Percentiles rank a stretch among this genome's conserved stretches.
These are phyloP conservation scores for Drosophila biarmipes DNA, from an alignment of 1,140 invertebrate species.

Conservation along the genomic window DNA sequence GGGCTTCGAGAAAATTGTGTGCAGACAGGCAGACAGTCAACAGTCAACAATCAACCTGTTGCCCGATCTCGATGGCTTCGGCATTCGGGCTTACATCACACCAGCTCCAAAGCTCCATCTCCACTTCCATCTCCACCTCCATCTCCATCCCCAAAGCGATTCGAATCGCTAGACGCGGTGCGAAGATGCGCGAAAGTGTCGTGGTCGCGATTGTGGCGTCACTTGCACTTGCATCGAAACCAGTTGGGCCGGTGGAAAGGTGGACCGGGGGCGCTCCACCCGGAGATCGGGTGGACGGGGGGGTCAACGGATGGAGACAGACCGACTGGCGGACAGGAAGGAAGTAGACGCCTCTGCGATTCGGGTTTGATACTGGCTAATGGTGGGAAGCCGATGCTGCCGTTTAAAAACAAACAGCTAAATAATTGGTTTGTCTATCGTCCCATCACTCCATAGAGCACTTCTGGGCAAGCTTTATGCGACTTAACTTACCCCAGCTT, in stretches of 20 bases:
- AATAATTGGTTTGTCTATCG: background rate
- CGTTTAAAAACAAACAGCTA: constrained; percentile 10
- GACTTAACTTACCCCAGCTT: too few relatives aligned
- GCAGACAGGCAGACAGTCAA: constrained; percentile 22
- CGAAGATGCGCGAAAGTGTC: constrained; percentile 67
- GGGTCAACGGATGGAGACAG: background rate
- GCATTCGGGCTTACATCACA: constrained; percentile 60
- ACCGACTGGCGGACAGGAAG: constrained; percentile 42
- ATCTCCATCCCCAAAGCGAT: constrained; percentile 1
- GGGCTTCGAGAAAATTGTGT: constrained; percentile 46
- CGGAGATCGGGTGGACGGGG: background rate
- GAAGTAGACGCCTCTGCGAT: constrained; percentile 28
- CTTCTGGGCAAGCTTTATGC: background rate
- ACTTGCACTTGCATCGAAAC: constrained; percentile 61
- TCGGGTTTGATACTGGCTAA: constrained; percentile 38
- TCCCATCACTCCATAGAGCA: background rate
- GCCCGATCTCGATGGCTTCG: constrained; percentile 34
- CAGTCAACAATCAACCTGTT: constrained; percentile 45
- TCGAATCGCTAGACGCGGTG: constrained; percentile 39
- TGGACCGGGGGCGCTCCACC: background rate
- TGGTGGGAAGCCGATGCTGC: constrained; percentile 29
- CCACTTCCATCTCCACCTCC: constrained; percentile 1
- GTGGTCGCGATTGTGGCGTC: constrained; percentile 36
- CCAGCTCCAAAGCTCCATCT: constrained; percentile 1
- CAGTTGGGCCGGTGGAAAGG: constrained; percentile 36